Evolutionary conservation across 37 sponge, comb jelly and placozoan species (phyloP), one percentile per base, ranked within the genome.

Genomic region (Axinella damicornis): DNA sequence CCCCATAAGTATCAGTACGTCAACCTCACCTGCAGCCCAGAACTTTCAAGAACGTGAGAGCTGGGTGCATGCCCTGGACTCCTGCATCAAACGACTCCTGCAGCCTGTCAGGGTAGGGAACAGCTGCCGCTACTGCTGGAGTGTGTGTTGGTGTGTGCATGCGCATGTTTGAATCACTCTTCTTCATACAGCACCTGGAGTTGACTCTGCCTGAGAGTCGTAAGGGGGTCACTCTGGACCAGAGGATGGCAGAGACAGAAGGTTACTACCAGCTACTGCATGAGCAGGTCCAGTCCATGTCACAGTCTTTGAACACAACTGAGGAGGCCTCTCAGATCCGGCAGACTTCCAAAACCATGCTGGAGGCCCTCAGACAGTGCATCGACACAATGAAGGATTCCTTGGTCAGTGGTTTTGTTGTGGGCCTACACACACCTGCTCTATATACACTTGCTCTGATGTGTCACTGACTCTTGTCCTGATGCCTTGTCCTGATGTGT

Each of bases 61-160:
- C 32, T 98, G 98, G 98, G 86, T 96, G 41, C 72, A 83, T 38
- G 84, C 96, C 21, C 77, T 98, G 56, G 93, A 98, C 30, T 69
- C 86, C 27, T 89, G 92, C 31, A 96, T 98, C 18, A 67, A 57
- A 12, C 41, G 64, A 0, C 79, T 86, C 20, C 73, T 57, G 13
- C 91, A 86, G 22, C 90, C 90, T 25, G n/a, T 70, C 39, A 71
- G 53, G 72, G 86, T 88, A 15, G 56, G 80, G 9, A 68, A 30
- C 21, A 33, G 6, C 11, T 69, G 36, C 2, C 35, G 6, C 36
- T 21, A 9, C 5, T 69, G 67, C 13, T 19, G 22, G 13, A 14
- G 13, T 24, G 30, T 15, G n/a, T n/a, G n/a, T n/a, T n/a, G n/a
- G n/a, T 31, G 27, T 21, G 13, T 34, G 33, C 34, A 6, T 69